Evolutionary conservation across 2,797 vertebrate species (phyloP).

Genomic region (Margarornis squamiger): DNA sequence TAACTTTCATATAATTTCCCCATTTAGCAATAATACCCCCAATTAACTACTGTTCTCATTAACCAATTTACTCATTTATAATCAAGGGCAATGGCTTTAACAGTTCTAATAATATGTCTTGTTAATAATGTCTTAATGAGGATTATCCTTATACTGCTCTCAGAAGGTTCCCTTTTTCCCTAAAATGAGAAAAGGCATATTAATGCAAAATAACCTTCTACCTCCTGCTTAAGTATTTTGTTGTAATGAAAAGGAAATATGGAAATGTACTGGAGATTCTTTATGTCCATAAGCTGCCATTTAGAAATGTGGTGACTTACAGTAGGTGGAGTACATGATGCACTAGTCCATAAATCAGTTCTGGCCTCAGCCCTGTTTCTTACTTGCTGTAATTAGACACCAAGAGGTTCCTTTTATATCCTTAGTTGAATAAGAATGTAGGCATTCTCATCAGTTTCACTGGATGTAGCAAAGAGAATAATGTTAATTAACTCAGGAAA

Average conservation of each 20-base stretch:
- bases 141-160: conserved; percentile 39
- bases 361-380: neutral
- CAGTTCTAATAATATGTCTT: conserved; percentile 43
- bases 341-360: conserved; percentile 11
- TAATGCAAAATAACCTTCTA: conserved; percentile 10
- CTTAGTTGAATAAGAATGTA: neutral
- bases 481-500: neutral
- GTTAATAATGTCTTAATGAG: conserved; percentile 53
- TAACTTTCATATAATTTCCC: conserved; percentile 58
- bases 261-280: neutral
- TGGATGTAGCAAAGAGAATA: neutral
- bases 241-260: neutral
- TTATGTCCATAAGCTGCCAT: neutral
- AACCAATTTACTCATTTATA: conserved; percentile 60
- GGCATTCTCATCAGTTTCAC: neutral
- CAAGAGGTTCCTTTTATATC: neutral
- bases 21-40: conserved; percentile 53
- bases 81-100: conserved; percentile 51
- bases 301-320: neutral
- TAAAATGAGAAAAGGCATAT: conserved; percentile 15
- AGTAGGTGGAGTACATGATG: neutral
- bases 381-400: conserved; percentile 2
- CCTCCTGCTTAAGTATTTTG: neutral
- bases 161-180: conserved; percentile 8
- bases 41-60: conserved; percentile 64